A percentile compares a stretch with the other conserved stretches of the same genome.
These are phyloP conservation scores for Standfussiana lucernea DNA, from an alignment of 2,888 invertebrate species.

Conservation along the genomic window DNA sequence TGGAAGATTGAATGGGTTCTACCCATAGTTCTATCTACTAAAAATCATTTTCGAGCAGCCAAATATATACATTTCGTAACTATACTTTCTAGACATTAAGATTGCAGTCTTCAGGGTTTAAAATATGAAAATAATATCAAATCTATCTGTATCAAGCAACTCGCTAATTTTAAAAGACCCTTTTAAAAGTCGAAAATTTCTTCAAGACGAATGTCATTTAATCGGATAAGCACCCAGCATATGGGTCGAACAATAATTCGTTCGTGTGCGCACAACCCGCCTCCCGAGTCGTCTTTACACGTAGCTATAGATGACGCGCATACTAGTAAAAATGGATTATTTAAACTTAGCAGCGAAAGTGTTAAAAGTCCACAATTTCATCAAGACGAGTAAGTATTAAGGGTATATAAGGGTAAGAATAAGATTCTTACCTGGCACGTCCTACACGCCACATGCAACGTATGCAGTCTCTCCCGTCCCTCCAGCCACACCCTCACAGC, in stretches of 20 bases:
- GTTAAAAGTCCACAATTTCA: background rate
- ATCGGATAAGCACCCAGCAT: too few relatives aligned
- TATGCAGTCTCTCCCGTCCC: slow-evolving; percentile 92
- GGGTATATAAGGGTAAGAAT: background rate
- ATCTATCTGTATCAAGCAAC: background rate
- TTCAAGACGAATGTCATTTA: too few relatives aligned
- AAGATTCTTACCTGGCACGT: slow-evolving; percentile 91
- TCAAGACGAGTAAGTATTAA: background rate
- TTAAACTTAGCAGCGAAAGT: too few relatives aligned
- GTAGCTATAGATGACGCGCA: too few relatives aligned
- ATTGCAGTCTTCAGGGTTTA: too few relatives aligned
- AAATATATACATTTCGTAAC: background rate
- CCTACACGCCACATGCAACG: slow-evolving; percentile 94
- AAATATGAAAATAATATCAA: background rate
- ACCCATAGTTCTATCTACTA: background rate
- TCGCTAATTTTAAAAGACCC: background rate
- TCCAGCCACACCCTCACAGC: slow-evolving; percentile 94
- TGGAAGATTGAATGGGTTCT: background rate
- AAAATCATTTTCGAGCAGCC: too few relatives aligned
- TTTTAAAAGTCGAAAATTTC: background rate
- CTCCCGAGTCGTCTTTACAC: too few relatives aligned
- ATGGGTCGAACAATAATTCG: too few relatives aligned
- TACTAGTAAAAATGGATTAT: too few relatives aligned
- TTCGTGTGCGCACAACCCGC: too few relatives aligned
- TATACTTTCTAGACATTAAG: background rate